Percentiles rank a stretch among this genome's conserved stretches.
These are phyloP conservation scores for Chitala chitala DNA, from an alignment of 2,113 vertebrate genomes.

Conservation along the genomic window DNA sequence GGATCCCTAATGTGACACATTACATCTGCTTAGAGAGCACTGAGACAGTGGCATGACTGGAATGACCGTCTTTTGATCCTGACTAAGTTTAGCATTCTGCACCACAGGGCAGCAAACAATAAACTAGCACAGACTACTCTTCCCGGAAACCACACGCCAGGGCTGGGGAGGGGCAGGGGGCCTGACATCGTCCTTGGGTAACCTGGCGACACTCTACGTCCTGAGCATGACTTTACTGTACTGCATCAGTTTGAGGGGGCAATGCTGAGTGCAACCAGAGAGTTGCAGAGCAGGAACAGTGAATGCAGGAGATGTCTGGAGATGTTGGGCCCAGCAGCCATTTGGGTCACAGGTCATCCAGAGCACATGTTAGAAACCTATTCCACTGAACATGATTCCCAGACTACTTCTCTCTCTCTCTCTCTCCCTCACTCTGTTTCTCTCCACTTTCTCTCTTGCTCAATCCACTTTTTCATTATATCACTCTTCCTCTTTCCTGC, in stretches of 20 bases:
- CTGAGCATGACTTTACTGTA: too few species aligned
- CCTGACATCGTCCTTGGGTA: too few species aligned
- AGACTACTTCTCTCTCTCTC: background rate
- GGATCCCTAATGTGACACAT: background rate
- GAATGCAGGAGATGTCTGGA: conserved; percentile 42
- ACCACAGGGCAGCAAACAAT: too few species aligned
- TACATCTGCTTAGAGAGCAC: too few species aligned
- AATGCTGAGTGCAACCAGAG: too few species aligned
- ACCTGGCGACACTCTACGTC: too few species aligned
- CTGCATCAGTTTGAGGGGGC: too few species aligned
- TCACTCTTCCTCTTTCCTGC: background rate
- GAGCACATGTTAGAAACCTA: background rate
- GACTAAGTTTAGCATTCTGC: background rate
- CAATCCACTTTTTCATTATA: background rate
- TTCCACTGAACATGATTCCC: background rate
- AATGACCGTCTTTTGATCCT: too few species aligned
- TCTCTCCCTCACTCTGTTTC: background rate
- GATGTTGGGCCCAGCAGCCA: conserved; percentile 42
- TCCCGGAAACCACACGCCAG: too few species aligned
- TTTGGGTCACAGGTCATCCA: conserved; percentile 41
- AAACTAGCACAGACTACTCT: too few species aligned
- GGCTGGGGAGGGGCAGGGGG: too few species aligned
- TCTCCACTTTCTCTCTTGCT: background rate
- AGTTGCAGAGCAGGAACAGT: too few species aligned
- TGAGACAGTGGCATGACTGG: background rate